phyloP scores from a whole-genome alignment of 2,113 vertebrate species.

The Gymnobelideus leadbeateri region DNA sequence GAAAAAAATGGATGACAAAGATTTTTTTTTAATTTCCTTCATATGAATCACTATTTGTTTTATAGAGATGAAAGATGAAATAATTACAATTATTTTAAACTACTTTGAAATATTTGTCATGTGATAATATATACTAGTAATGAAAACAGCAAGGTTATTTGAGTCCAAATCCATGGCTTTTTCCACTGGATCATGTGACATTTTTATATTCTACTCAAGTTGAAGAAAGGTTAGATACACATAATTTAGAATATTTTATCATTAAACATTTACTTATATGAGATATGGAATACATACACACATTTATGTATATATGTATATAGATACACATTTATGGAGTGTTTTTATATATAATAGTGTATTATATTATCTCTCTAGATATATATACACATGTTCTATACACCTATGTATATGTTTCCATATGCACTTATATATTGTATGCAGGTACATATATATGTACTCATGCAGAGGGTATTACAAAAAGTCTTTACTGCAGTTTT shows the following conservation, averaged over 20 bases:
- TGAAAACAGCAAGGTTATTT: neutral
- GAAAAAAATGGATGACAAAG: neutral
- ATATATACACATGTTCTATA: too few species aligned
- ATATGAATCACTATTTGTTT: neutral
- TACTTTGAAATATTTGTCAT: neutral
- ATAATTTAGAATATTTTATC: neutral
- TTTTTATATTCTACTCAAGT: neutral
- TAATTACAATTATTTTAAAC: neutral
- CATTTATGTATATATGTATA: neutral
- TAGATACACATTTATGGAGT: too few species aligned
- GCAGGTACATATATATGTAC: neutral
- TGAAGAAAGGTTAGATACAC: neutral
- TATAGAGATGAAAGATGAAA: neutral
- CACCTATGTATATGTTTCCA: too few species aligned
- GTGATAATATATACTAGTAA: slow-evolving; percentile 5
- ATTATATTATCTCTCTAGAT: too few species aligned
- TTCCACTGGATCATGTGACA: neutral
- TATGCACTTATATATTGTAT: too few species aligned
- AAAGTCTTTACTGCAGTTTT: too few species aligned
- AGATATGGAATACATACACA: neutral
- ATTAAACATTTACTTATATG: neutral
- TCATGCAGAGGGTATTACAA: neutral
- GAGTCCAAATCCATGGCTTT: neutral
- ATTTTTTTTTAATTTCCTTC: neutral
- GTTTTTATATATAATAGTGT: too few species aligned